A percentile compares a stretch with the other conserved stretches of the same genome.
phyloP scores from a whole-genome alignment of 1,140 invertebrate species.

The Panonychus citri region DNA sequence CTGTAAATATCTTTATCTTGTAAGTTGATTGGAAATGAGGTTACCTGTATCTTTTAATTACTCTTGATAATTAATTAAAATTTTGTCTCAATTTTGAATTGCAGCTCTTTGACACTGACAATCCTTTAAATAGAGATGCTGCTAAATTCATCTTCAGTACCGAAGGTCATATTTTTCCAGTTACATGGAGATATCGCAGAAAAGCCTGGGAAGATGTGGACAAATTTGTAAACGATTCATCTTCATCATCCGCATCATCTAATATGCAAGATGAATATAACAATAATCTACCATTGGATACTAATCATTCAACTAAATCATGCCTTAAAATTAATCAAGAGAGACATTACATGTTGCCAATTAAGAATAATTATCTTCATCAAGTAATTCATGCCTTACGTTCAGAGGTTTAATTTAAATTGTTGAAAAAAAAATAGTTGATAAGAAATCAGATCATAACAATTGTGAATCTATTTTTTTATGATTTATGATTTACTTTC shows the following conservation, averaged over 20 bases:
- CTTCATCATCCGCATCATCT: too few species aligned
- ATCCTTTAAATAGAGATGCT: conserved; percentile 34
- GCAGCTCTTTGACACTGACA: conserved; percentile 40
- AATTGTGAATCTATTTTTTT: too few species aligned
- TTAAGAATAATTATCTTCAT: conserved; percentile 28
- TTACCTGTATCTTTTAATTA: too few species aligned
- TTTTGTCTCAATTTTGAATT: conserved; percentile 13
- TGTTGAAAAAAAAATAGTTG: too few species aligned
- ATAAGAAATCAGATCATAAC: too few species aligned
- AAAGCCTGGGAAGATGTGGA: conserved; percentile 19
- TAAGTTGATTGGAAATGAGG: conserved; percentile 19
- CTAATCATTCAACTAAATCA: conserved; percentile 6
- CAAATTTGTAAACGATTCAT: too few species aligned
- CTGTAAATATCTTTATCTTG: conserved; percentile 82
- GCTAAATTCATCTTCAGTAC: conserved; percentile 38
- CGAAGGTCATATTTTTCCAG: conserved; percentile 40
- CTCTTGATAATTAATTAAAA: neutral
- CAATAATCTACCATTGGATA: neutral
- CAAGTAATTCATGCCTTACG: conserved; percentile 26
- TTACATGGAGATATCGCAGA: conserved; percentile 25
- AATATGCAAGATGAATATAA: too few species aligned
- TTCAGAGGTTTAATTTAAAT: too few species aligned
- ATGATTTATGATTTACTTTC: too few species aligned
- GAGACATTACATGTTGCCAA: conserved; percentile 28
- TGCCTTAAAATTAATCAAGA: conserved; percentile 28